Conservation (phyloP, 2,113 vertebrate species). For the Pachypanchax playfairii region DNA sequence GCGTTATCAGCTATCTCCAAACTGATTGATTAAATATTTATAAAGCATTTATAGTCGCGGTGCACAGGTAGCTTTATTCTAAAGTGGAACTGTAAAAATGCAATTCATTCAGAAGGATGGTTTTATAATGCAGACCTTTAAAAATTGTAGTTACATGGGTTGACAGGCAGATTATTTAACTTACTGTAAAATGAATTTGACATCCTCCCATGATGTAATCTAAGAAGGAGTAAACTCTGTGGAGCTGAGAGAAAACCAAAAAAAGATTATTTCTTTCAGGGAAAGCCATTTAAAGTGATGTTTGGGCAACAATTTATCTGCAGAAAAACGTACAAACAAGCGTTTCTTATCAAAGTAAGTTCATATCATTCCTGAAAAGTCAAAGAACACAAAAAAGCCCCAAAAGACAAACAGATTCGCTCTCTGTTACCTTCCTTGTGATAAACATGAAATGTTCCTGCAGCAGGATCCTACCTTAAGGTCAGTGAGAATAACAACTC, state of each 20-base stretch:
- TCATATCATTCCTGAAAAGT: neutral
- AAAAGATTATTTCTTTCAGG: slow-evolving; percentile 12
- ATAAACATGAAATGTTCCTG: neutral
- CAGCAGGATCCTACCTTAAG: slow-evolving; percentile 85
- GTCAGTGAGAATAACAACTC: slow-evolving; percentile 87
- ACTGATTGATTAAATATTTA: no score
- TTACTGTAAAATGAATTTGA: slow-evolving; percentile 97
- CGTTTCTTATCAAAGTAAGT: neutral
- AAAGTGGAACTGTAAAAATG: no score
- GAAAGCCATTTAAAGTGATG: neutral
- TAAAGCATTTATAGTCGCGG: no score
- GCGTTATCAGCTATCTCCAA: no score
- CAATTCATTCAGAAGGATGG: no score
- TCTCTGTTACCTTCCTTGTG: neutral
- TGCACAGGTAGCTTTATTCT: no score
- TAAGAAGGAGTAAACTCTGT: slow-evolving; percentile 94
- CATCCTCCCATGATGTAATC: slow-evolving; percentile 98
- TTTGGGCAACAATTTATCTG: neutral
- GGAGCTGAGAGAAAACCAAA: slow-evolving; percentile 81
- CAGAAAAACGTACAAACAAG: neutral
- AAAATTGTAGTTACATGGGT: slow-evolving; percentile 1
- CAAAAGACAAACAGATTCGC: neutral
- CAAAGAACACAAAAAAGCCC: neutral
- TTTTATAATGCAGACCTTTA: no score
- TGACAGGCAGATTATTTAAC: slow-evolving; percentile 44